Conservation (phyloP, 37 sponge, comb jelly and placozoan species). For the Eunapius fragilis region DNA sequence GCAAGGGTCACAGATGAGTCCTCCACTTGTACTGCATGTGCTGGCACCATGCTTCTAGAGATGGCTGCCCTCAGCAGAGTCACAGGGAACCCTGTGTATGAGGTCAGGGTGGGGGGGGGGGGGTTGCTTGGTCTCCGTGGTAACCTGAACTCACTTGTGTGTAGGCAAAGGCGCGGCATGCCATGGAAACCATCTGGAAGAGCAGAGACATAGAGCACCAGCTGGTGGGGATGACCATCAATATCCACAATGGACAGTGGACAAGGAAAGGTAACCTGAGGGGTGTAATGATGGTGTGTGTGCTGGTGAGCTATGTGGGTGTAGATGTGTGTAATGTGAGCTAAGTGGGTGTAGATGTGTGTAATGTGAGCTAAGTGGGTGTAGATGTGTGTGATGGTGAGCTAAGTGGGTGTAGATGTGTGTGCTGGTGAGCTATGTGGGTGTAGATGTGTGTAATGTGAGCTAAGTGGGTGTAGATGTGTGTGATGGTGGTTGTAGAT, state of each 20-base stretch:
- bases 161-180: conserved; percentile 66
- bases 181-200: conserved; percentile 89
- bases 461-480: neutral
- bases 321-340: neutral
- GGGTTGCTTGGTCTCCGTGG: neutral
- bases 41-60: conserved; percentile 92
- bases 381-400: neutral
- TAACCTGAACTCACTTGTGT: neutral
- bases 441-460: neutral
- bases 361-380: no score
- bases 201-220: conserved; percentile 57
- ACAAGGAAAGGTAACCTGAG: conserved; percentile 66
- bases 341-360: neutral
- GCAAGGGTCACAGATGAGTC: conserved; percentile 21
- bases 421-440: no score
- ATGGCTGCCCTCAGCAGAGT: conserved; percentile 93
- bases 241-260: conserved; percentile 94
- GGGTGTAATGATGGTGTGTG: neutral
- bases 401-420: neutral
- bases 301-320: neutral
- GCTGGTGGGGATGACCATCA: conserved; percentile 87
- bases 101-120: conserved; percentile 17
- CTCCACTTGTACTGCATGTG: conserved; percentile 97
- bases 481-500: no score
- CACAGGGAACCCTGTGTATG: conserved; percentile 82